These are phyloP conservation scores for Lophius piscatorius DNA, from an alignment of 2,113 vertebrate genomes.

Conservation along the genomic window DNA sequence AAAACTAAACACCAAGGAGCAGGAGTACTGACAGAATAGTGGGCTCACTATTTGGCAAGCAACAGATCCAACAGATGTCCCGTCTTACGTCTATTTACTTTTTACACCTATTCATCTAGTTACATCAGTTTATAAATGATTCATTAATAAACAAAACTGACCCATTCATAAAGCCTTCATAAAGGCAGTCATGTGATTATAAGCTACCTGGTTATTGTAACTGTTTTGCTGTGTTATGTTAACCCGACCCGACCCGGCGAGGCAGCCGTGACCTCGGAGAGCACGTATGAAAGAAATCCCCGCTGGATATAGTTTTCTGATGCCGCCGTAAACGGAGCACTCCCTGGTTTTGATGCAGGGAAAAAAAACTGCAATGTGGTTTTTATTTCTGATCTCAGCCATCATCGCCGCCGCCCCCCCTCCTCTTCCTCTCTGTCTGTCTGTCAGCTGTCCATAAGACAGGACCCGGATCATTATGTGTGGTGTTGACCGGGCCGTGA, in stretches of 20 bases:
- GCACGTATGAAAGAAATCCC: background rate
- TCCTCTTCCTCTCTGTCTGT: slow-evolving; percentile 16
- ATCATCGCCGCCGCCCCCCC: slow-evolving; percentile 7
- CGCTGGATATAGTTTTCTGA: background rate
- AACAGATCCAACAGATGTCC: too few relatives aligned
- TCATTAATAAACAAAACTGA: too few relatives aligned
- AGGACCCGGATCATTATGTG: slow-evolving; percentile 57
- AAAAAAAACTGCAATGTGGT: background rate
- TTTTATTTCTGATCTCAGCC: slow-evolving; percentile 19
- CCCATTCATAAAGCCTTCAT: too few relatives aligned
- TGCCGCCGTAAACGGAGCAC: background rate
- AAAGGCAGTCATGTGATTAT: too few relatives aligned
- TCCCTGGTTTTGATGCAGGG: background rate
- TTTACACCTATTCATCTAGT: too few relatives aligned
- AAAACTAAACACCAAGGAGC: too few relatives aligned
- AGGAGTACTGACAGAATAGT: too few relatives aligned
- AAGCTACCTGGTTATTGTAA: background rate
- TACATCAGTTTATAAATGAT: too few relatives aligned
- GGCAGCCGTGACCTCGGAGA: background rate
- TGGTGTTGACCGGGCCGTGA: slow-evolving; percentile 72
- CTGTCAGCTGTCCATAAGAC: slow-evolving; percentile 52
- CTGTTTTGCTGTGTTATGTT: background rate
- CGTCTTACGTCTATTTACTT: too few relatives aligned
- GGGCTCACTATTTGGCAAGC: too few relatives aligned
- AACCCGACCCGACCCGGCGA: slow-evolving; percentile 25